phyloP scores from a whole-genome alignment of 2,888 invertebrate genomes.

The Eupithecia inturbata region DNA sequence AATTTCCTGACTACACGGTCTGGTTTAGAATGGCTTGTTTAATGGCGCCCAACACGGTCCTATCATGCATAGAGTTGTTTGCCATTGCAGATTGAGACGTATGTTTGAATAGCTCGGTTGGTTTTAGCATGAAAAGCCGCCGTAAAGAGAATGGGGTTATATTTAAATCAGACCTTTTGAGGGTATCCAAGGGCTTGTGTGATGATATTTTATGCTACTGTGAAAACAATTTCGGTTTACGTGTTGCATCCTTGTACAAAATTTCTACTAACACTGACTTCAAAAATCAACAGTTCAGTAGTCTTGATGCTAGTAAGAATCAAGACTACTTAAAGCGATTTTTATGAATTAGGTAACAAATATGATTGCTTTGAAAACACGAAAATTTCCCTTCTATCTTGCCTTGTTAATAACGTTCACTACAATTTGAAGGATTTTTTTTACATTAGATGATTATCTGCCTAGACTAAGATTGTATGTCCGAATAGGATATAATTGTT shows the following conservation, averaged over 20 bases:
- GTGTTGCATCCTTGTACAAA: not conserved
- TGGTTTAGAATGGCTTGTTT: not conserved
- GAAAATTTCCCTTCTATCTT: no score
- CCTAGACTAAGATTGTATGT: no score
- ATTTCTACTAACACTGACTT: no score
- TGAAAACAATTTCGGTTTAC: not conserved
- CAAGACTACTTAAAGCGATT: no score
- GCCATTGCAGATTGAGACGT: conserved; percentile 17
- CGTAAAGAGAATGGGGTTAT: conserved; percentile 14
- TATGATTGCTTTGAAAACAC: no score
- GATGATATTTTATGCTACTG: not conserved
- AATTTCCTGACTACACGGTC: not conserved
- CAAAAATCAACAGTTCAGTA: no score
- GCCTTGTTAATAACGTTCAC: no score
- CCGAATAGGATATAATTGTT: no score
- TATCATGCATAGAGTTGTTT: not conserved
- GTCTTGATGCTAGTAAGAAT: no score
- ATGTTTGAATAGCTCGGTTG: conserved; percentile 1
- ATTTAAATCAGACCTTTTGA: conserved; percentile 19
- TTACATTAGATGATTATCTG: no score
- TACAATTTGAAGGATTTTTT: no score
- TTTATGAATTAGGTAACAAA: no score
- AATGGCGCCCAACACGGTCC: conserved; percentile 20
- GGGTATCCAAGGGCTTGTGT: not conserved
- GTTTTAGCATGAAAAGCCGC: conserved; percentile 5